Base-by-base conservation (phyloP, 2,113 vertebrate species). In the Hypomesus transpacificus region DNA sequence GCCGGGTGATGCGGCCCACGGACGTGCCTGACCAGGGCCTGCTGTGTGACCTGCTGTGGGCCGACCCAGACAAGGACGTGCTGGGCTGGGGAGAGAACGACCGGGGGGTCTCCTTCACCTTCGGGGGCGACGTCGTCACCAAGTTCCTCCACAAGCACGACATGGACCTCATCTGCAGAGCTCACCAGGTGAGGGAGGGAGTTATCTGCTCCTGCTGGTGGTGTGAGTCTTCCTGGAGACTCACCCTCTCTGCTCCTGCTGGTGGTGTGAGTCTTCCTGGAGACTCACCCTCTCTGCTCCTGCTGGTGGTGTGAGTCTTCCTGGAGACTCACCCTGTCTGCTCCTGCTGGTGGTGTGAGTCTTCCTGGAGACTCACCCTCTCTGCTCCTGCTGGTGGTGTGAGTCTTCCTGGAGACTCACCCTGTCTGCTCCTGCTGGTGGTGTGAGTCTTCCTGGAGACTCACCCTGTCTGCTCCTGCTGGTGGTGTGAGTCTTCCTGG, bases 131-230 rank as follows among this genome's bases (percentile, higher is more conserved):
- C 50, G 95, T 98, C 34, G 96, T 98, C 68, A 96, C 96, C 22
- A 98, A 98, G 82, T 98, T 98, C 86, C 91, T 98, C 74, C 95
- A 98, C 90, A 98, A 98, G 82, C 97, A 98, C 0, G 96, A 98
- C 86, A 89, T 98, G 92, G 97, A 98, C 82, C 95, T 98, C 68
- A 98, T 98, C 87, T 98, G 97, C 87, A 89, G 96, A 77, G 97
- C 96, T 0, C 97, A 98, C 82, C 97, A 98, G 96, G 97, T 98
- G n/a, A 11, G 56, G 4, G 14, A 4, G 26, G 14, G 59, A 9
- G 22, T 46, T 11, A 9, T 11, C 13, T 46, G 53, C n/a, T 56
- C 17, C n/a, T 56, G 16, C n/a, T 18, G 9, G 9, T 46, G 53
- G 59, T 24, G 59, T n/a, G 24, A 20, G 9, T 8, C 6, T 14